Evolutionary conservation across 2,888 invertebrate species (phyloP).

Genomic region (Pseudococcus viburni): DNA sequence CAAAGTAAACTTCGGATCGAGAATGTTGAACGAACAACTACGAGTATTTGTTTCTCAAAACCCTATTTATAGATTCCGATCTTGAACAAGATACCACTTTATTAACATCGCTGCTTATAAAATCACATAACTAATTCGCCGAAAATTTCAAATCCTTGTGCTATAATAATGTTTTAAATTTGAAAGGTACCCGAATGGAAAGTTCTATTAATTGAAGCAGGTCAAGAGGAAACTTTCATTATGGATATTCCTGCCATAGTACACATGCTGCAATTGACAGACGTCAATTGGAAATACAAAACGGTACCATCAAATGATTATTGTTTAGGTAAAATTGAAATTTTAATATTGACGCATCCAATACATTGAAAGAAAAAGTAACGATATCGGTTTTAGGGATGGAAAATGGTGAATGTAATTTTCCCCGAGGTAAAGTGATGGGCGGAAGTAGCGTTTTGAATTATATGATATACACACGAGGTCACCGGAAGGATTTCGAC

Average conservation of each 20-base stretch:
- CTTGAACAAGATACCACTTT: too few relatives aligned
- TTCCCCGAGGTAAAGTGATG: constrained; percentile 79
- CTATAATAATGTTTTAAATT: background rate
- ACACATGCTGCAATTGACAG: constrained; percentile 73
- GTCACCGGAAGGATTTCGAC: constrained; percentile 82
- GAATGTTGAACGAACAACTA: too few relatives aligned
- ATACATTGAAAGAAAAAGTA: background rate
- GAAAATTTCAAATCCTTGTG: background rate
- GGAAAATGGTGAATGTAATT: constrained; percentile 67
- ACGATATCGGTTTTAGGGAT: constrained; percentile 60
- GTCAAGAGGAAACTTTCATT: constrained; percentile 72
- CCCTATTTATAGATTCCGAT: too few relatives aligned
- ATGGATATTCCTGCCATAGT: constrained; percentile 73
- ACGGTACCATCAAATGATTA: constrained; percentile 72
- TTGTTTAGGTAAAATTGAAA: constrained; percentile 70
- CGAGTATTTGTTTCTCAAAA: too few relatives aligned
- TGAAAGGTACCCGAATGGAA: constrained; percentile 71
- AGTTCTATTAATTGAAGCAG: constrained; percentile 74
- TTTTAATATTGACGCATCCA: background rate
- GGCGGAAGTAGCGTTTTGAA: constrained; percentile 87
- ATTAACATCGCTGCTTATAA: too few relatives aligned
- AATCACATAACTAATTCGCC: background rate
- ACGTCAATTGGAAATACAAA: constrained; percentile 74
- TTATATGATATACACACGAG: constrained; percentile 85
- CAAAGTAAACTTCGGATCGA: too few relatives aligned